Evolutionary conservation across 2,888 invertebrate genomes (phyloP).

Genomic region (Octodonta nipae): DNA sequence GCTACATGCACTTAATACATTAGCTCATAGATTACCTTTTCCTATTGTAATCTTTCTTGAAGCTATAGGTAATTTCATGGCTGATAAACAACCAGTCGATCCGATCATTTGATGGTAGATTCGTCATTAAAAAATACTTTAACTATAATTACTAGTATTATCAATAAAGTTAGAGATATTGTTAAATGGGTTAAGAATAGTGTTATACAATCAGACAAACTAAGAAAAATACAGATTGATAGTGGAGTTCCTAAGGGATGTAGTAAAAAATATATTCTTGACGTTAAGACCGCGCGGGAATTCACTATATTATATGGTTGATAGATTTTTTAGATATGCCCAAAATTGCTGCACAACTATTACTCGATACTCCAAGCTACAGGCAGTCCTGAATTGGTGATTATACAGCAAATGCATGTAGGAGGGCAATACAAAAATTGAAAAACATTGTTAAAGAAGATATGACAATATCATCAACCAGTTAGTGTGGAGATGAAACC

Average conservation of each 20-base stretch:
- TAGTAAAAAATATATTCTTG: constrained; percentile 1
- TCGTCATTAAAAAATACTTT: constrained; percentile 1
- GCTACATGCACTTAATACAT: too few relatives aligned
- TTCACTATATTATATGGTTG: constrained; percentile 3
- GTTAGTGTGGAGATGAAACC: constrained; percentile 3
- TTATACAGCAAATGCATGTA: constrained; percentile 5
- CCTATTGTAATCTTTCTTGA: too few relatives aligned
- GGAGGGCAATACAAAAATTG: constrained; percentile 4
- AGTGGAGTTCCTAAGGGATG: constrained; percentile 1
- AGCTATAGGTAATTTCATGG: too few relatives aligned
- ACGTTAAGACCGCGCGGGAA: constrained; percentile 4
- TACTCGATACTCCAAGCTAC: constrained; percentile 5
- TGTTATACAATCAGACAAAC: constrained; percentile 5
- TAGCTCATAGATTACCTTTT: too few relatives aligned
- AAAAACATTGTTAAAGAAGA: constrained; percentile 4
- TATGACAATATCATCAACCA: constrained; percentile 4
- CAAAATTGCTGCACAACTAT: constrained; percentile 6
- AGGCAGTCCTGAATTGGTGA: constrained; percentile 6
- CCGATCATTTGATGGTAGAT: not conserved
- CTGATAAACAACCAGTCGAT: too few relatives aligned
- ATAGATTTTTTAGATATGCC: constrained; percentile 6
- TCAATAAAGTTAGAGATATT: constrained; percentile 4
- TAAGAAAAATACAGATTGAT: constrained; percentile 4
- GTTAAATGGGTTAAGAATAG: constrained; percentile 5
- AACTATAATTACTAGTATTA: constrained; percentile 1